Evolutionary conservation across 2,888 invertebrate genomes (phyloP), one percentile per base, ranked within the genome.

Genomic region (Cetonia aurata): DNA sequence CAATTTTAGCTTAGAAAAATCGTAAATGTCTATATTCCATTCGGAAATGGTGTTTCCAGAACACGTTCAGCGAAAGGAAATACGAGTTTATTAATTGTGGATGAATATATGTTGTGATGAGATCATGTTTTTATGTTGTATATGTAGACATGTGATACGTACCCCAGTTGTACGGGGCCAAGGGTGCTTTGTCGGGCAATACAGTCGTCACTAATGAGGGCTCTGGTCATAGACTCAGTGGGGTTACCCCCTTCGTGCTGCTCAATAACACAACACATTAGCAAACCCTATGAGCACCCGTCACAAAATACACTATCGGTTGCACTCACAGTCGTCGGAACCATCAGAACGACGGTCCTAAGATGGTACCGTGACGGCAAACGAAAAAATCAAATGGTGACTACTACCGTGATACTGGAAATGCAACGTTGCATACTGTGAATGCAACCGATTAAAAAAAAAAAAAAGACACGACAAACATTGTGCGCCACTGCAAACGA

Each of bases 111-210:
- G 10, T 17, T 50, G 50, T 50, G 50, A 48, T 62, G 44, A 44
- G 4, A 25, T 25, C 13, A 44, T 10, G 13, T 44, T n/a, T 44
- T 44, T 44, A 13, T 59, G 42, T 59, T 59, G 44, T 41, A 19
- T 59, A 62, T 62, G 62, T 62, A 62, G 19, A 17, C 37, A 62
- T 62, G 62, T 84, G 83, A 90, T 92, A 95, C 95, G 89, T 95
- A 96, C 95, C 96, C 96, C 88, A 96, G 91, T 88, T 96, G 96
- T 86, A 96, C 95, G 87, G 95, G 95, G 87, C 95, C 95, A 87
- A 93, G 89, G 83, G 89, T 90, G 87, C 93, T 92, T 88, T 92
- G 91, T 88, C 93, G 92, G 87, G 93, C 88, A 83, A 89, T 88
- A 85, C 88, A 92, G 90, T 96, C 95, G 88, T 96, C 96, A 87